Evolutionary conservation across 2,888 invertebrate species (phyloP).

Genomic region (Apantesis nais): DNA sequence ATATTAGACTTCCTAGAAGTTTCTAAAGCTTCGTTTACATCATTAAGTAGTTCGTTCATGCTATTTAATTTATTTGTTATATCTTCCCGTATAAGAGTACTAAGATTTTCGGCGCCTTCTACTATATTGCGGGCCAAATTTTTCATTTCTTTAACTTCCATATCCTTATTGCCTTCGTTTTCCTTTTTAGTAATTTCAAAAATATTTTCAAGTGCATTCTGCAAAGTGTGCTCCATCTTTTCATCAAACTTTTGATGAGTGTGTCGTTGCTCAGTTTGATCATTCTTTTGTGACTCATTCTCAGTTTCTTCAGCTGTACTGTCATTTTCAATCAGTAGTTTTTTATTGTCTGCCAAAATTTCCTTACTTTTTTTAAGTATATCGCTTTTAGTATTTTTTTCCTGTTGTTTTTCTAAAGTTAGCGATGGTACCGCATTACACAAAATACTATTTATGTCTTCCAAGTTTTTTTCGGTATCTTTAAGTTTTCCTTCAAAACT

Average conservation of each 20-base stretch:
- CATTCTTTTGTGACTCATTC: constrained; percentile 3
- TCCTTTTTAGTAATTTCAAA: constrained; percentile 60
- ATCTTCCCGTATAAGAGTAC: constrained; percentile 77
- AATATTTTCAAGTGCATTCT: constrained; percentile 65
- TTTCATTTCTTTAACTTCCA: constrained; percentile 77
- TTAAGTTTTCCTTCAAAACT: constrained; percentile 66
- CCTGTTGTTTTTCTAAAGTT: not conserved
- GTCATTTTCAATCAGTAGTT: not conserved
- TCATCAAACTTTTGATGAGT: constrained; percentile 57
- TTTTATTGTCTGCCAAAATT: not conserved
- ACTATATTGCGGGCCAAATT: constrained; percentile 73
- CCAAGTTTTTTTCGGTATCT: constrained; percentile 68
- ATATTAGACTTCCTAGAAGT: constrained; percentile 75
- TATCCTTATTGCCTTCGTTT: constrained; percentile 63
- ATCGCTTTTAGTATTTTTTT: constrained; percentile 4
- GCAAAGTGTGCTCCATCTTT: constrained; percentile 67
- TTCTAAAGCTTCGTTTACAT: constrained; percentile 77
- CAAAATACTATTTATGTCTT: constrained; percentile 64
- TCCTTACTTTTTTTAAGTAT: not conserved
- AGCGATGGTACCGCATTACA: constrained; percentile 35
- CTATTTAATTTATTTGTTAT: constrained; percentile 80
- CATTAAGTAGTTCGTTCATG: constrained; percentile 79
- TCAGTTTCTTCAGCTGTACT: not conserved
- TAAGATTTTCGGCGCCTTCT: constrained; percentile 76
- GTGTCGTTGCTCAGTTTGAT: constrained; percentile 14